phyloP scores from a whole-genome alignment of 2,888 invertebrate species.

The Venusia cambrica region DNA sequence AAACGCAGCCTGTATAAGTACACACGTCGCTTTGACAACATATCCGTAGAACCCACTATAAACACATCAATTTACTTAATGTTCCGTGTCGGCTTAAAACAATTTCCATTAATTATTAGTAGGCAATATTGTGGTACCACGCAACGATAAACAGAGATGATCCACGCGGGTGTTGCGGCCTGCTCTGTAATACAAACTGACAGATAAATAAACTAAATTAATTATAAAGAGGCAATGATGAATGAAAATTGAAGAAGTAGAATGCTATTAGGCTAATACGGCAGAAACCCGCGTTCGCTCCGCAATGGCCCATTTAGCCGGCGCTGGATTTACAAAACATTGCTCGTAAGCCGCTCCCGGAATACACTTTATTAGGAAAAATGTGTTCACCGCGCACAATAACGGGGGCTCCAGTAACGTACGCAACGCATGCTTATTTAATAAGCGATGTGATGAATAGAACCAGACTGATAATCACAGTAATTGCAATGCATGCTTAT shows the following conservation, averaged over 20 bases:
- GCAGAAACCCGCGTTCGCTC: conserved; percentile 59
- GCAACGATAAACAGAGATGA: conserved; percentile 21
- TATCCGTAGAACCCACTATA: conserved; percentile 4
- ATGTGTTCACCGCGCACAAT: conserved; percentile 50
- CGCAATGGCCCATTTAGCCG: conserved; percentile 68
- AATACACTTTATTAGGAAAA: conserved; percentile 73
- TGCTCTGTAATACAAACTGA: conserved; percentile 17
- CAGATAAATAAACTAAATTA: conserved; percentile 16
- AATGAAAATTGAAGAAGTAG: conserved; percentile 66
- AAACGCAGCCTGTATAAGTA: conserved; percentile 3
- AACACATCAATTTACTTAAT: conserved; percentile 25
- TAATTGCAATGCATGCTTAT: too few relatives aligned
- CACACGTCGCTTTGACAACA: conserved; percentile 2
- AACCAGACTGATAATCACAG: conserved; percentile 21
- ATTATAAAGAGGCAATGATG: conserved; percentile 47
- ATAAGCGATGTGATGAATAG: conserved; percentile 29
- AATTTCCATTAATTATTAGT: conserved; percentile 22
- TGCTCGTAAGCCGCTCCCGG: conserved; percentile 53
- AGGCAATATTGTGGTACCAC: conserved; percentile 21
- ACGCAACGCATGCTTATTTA: conserved; percentile 45
- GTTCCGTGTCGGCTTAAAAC: conserved; percentile 19
- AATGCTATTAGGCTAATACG: conserved; percentile 67
- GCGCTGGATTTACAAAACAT: conserved; percentile 70
- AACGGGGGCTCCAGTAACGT: conserved; percentile 11
- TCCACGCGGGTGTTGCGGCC: conserved; percentile 19